Base-by-base conservation (phyloP, 2,113 vertebrate species). In the Ranitomeya variabilis region DNA sequence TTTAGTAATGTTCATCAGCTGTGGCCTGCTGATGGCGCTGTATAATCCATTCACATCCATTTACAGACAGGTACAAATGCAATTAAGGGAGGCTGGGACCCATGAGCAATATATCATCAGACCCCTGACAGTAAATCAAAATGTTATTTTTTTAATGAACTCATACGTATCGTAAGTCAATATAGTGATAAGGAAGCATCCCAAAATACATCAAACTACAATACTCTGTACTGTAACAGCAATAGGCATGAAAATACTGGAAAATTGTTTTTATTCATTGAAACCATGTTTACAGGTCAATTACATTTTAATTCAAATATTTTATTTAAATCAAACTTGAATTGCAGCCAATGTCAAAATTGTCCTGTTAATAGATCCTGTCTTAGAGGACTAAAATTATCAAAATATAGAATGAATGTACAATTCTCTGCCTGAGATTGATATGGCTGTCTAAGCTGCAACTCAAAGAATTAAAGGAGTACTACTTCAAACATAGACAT, bases 251-350 rank as follows among this genome's bases (percentile, higher is more conserved):
- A 16, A 83, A 45, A 14, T 23, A 23, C n/a, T 67, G 21, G 6
- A 83, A 80, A 54, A 83, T 83, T 45, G 1, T 62, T 82, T 83
- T 83, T 83, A 83, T 69, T 83, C 4, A 67, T 83, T 12, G 16
- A 67, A 83, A 64, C 57, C 15, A 82, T 52, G 80, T 82, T 66
- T 52, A 66, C 64, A 83, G 51, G n/a, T 80, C 23, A 13, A 52
- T 80, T 0, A 80, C 77, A 57, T 80, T 55, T 55, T 57, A 52
- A 78, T 78, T 78, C 51, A n/a, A n/a, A n/a, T 59, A 80, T 60
- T 60, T 80, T 59, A 60, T 57, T 5, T 21, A 83, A 13, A 19
- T 81, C 16, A 4, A 81, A 37, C 37, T 19, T 3, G 8, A 64
- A 66, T 21, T 83, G 80, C 62, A 52, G 51, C 14, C 26, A 82